Conservation (phyloP, 2,113 vertebrate species). For the Archilochus colubris region DNA sequence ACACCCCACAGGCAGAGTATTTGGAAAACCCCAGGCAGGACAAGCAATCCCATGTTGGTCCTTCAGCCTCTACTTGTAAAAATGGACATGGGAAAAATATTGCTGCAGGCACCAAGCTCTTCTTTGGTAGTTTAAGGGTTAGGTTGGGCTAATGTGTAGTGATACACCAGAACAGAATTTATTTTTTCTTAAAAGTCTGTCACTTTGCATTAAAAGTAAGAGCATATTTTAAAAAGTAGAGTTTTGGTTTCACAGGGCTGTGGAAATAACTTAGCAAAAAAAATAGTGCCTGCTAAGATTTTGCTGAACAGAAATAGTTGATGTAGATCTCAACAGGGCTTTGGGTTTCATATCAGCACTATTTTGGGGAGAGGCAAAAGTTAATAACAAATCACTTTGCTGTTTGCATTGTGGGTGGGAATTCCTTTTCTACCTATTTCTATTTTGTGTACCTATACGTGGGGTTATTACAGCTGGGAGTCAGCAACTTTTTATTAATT, state of each 20-base stretch:
- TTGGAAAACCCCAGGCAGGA: not conserved
- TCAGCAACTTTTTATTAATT: conserved; percentile 15
- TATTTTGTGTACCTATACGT: not conserved
- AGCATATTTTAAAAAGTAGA: accelerated
- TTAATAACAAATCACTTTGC: not conserved
- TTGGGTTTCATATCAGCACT: not conserved
- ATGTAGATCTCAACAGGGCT: accelerated
- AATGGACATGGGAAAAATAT: not conserved
- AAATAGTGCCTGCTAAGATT: not conserved
- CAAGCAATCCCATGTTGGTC: not conserved
- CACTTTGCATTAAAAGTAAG: not conserved
- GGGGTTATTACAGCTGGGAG: not conserved
- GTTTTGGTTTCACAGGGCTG: not conserved
- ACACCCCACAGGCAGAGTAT: accelerated
- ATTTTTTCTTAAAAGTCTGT: not conserved
- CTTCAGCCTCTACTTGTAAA: not conserved
- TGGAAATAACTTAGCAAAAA: not conserved
- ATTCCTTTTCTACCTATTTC: not conserved
- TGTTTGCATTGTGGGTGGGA: not conserved
- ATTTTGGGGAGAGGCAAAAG: not conserved
- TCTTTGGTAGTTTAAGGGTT: not conserved
- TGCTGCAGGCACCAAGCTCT: not conserved
- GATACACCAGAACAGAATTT: not conserved
- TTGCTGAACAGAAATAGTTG: not conserved
- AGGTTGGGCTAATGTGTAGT: not conserved